A percentile compares a stretch with the other conserved stretches of the same genome.
Evolutionary conservation across 1,140 invertebrate species (phyloP).

Genomic region (Batillaria attramentaria): DNA sequence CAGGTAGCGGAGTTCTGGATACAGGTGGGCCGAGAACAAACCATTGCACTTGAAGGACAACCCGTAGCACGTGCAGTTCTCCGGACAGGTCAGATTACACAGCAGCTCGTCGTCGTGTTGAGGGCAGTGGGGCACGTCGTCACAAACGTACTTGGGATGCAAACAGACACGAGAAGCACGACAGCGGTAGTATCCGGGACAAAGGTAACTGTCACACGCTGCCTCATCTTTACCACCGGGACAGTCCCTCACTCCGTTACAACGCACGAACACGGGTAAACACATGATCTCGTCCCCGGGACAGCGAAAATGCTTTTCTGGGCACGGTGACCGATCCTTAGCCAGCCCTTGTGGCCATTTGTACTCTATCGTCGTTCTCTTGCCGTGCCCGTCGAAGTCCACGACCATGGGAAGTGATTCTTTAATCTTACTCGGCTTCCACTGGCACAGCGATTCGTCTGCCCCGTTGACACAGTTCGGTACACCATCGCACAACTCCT

Average conservation of each 20-base stretch:
- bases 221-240: constrained; percentile 3
- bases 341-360: too few relatives aligned
- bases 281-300: neutral
- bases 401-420: too few relatives aligned
- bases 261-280: neutral
- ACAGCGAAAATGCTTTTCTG: constrained; percentile 6
- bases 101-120: constrained; percentile 35
- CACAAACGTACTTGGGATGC: constrained; percentile 22
- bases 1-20: constrained; percentile 23
- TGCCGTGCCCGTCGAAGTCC: too few relatives aligned
- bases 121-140: constrained; percentile 35
- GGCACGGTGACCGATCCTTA: neutral
- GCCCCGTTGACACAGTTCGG: too few relatives aligned
- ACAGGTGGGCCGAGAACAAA: neutral
- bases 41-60: constrained; percentile 19
- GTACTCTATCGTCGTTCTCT: too few relatives aligned
- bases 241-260: constrained; percentile 19
- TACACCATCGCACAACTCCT: too few relatives aligned
- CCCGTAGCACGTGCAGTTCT: constrained; percentile 27
- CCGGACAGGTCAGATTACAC: constrained; percentile 24
- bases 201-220: constrained; percentile 1
- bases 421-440: too few relatives aligned
- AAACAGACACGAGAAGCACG: constrained; percentile 1
- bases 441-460: too few relatives aligned
- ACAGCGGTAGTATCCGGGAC: constrained; percentile 18